Percentiles rank a stretch among this genome's conserved stretches.
These are phyloP conservation scores for Himalopsyche japonica DNA, from an alignment of 2,888 invertebrate genomes.

Conservation along the genomic window DNA sequence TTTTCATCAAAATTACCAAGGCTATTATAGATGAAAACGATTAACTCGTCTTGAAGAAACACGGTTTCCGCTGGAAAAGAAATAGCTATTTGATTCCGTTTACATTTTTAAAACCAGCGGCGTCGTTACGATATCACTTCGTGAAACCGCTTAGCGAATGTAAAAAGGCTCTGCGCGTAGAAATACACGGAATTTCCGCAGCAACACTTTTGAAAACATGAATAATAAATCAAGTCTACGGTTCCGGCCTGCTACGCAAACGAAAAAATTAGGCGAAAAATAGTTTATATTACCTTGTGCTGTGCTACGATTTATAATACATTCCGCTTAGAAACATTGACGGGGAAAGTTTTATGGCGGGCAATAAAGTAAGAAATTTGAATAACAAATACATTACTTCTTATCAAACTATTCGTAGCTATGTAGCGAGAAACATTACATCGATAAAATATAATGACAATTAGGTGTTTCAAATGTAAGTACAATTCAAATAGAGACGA, in stretches of 20 bases:
- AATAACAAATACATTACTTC: not conserved
- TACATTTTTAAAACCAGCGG: not conserved
- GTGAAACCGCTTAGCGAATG: constrained; percentile 13
- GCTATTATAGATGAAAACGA: too few relatives aligned
- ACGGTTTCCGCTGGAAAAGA: too few relatives aligned
- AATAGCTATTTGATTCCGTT: not conserved
- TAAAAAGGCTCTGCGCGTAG: constrained; percentile 16
- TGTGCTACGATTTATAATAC: not conserved
- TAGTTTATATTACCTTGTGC: not conserved
- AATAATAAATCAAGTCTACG: constrained; percentile 32
- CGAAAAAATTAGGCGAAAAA: constrained; percentile 12
- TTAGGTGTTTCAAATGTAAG: not conserved
- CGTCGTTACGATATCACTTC: not conserved
- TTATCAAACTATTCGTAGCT: not conserved
- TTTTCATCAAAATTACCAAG: too few relatives aligned
- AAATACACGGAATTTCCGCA: constrained; percentile 27
- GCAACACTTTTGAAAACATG: constrained; percentile 33
- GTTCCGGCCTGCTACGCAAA: constrained; percentile 17
- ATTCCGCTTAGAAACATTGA: constrained; percentile 1
- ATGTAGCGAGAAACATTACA: not conserved
- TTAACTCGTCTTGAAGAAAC: too few relatives aligned
- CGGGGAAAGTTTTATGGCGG: constrained; percentile 1
- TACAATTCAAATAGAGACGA: too few relatives aligned
- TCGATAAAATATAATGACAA: not conserved
- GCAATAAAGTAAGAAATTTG: constrained; percentile 2